Percentiles rank a stretch among this genome's conserved stretches.
These are phyloP conservation scores for Anas bahamensis DNA, from an alignment of 2,797 vertebrate genomes.

Conservation along the genomic window DNA sequence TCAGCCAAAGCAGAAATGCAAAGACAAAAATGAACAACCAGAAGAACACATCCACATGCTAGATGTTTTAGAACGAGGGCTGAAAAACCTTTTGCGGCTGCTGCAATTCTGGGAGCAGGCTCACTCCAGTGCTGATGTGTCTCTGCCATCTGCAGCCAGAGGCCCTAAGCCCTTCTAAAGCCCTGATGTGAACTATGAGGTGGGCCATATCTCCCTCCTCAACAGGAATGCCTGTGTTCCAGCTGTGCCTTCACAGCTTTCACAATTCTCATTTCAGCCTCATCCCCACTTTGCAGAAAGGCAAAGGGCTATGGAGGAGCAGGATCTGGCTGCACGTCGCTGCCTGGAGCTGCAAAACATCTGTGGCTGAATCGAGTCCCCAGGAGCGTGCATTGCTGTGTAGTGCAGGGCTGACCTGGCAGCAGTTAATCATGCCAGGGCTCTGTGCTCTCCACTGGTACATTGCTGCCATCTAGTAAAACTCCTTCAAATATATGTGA, in stretches of 20 bases:
- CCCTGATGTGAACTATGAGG: neutral
- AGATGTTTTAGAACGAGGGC: neutral
- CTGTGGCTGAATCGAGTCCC: fast-evolving
- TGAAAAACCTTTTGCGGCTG: neutral
- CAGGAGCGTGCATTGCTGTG: fast-evolving
- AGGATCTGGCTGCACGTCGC: neutral
- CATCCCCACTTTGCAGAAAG: neutral
- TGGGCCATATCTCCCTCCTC: neutral
- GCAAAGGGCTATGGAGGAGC: neutral
- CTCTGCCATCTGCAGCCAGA: neutral
- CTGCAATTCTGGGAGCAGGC: neutral
- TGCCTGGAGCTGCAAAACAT: neutral
- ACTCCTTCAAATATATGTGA: neutral
- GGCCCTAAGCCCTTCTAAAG: neutral
- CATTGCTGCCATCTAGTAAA: neutral
- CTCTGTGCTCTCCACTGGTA: fast-evolving
- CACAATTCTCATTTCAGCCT: neutral
- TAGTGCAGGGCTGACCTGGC: neutral
- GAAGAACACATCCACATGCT: neutral
- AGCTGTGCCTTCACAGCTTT: neutral
- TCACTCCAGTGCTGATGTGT: neutral
- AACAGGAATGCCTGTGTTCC: neutral
- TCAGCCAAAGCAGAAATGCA: neutral
- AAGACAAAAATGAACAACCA: neutral
- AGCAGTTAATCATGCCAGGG: neutral